Base-by-base conservation (phyloP, 2,888 invertebrate species). In the Azorinus chamasolen region DNA sequence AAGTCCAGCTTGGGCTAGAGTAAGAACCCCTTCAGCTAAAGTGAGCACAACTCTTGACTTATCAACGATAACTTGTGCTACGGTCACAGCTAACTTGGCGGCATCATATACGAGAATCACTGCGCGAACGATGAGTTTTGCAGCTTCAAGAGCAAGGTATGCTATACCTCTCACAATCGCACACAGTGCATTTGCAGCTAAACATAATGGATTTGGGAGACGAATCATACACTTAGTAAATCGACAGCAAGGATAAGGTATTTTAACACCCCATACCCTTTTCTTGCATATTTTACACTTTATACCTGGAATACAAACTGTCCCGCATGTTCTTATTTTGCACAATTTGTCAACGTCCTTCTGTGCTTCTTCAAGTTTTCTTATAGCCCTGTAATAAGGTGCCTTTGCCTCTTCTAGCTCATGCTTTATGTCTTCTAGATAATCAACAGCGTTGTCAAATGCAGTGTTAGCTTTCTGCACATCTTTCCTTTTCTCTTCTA, bases 281-380 rank as follows among this genome's bases (percentile, higher is more conserved):
- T 59, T 64, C 32, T 32, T 46, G 25, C 84, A 84, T 25, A 59
- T 59, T 25, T 53, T 62, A 32, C 65, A 73, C 41, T 72, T 79
- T 6, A 84, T 20, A n/a, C 84, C 84, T 5, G 78, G 76, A n/a
- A 84, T 51, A 53, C 84, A 84, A 14, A 84, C 32, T 14, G 54
- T 46, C 1, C n/a, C 10, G 50, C 84, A 84, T 1, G 22, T 32
- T 50, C 53, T 74, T 6, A 84, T 82, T 59, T 50, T 69, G 61
- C 84, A 84, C 5, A 84, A 57, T 32, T 78, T 78, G 53, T 84
- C 82, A 20, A 84, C 72, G 12, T 69, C 54, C 57, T 55, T 73
- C 46, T 83, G 81, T 4, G 81, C 83, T 12, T 27, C 25, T n/a
- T 76, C 25, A 2, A 84, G 50, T 39, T 63, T 71, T 27, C 61